Percentiles rank a stretch among this genome's conserved stretches.
Conservation (phyloP, 2,113 vertebrate species). For the Lathamus discolor region DNA sequence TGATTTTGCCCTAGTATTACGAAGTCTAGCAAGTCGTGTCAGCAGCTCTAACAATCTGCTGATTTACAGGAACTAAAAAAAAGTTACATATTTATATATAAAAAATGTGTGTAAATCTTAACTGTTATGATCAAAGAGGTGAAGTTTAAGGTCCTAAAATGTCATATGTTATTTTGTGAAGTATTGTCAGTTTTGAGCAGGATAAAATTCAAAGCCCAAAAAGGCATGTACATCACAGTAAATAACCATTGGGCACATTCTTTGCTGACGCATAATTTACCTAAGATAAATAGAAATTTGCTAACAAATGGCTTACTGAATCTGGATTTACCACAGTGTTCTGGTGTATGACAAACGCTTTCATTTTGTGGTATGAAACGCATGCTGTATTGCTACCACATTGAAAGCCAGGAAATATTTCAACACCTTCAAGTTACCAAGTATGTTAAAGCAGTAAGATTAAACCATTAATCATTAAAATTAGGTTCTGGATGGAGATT, state of each 20-base stretch:
- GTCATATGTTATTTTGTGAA: not conserved
- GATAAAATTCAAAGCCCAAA: not conserved
- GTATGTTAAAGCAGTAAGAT: conserved; percentile 2
- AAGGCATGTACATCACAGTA: not conserved
- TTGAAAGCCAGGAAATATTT: not conserved
- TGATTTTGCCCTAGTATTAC: not conserved
- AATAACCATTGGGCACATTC: not conserved
- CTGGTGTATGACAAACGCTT: not conserved
- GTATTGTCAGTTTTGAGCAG: not conserved
- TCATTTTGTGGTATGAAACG: not conserved
- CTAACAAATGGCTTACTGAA: not conserved
- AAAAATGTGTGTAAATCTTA: not conserved
- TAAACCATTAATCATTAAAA: not conserved
- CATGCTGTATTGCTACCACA: not conserved
- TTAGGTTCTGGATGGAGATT: not conserved
- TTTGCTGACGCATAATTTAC: not conserved
- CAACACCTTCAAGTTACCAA: not conserved
- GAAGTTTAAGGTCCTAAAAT: not conserved
- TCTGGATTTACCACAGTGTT: not conserved
- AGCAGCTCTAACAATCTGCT: not conserved
- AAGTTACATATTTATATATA: not conserved
- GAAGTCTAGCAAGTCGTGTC: not conserved
- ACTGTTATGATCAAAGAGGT: not conserved
- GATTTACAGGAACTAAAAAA: not conserved
- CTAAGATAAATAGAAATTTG: not conserved